phyloP scores from a whole-genome alignment of 2,113 vertebrate genomes.

The Festucalex cinctus region DNA sequence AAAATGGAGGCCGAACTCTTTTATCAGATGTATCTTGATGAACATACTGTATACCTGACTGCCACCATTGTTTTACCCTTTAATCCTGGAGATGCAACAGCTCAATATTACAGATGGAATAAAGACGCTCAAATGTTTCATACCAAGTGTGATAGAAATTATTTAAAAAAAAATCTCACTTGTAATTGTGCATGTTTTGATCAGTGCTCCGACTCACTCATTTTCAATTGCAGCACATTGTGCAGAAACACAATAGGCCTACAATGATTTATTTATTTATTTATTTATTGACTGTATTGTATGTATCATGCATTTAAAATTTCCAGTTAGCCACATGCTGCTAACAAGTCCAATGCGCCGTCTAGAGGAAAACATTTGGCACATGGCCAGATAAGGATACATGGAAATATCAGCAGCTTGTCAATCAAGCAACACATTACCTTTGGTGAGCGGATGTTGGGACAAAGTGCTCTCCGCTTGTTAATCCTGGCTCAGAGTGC shows the following conservation, averaged over 20 bases:
- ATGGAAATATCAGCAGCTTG: slow-evolving; percentile 34
- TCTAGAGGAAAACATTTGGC: slow-evolving; percentile 37
- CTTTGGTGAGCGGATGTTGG: slow-evolving; percentile 60
- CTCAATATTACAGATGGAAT: slow-evolving; percentile 1
- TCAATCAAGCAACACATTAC: slow-evolving; percentile 70
- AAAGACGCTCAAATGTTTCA: neutral
- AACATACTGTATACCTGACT: neutral
- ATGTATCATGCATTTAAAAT: slow-evolving; percentile 44
- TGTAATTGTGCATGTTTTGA: slow-evolving; percentile 4
- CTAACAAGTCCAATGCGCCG: slow-evolving; percentile 18
- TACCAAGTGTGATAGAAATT: neutral
- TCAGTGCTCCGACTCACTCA: neutral
- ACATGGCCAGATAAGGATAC: slow-evolving; percentile 4
- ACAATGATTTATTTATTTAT: neutral
- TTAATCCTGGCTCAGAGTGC: slow-evolving; percentile 62
- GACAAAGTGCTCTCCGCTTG: slow-evolving; percentile 63
- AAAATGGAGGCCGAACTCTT: slow-evolving; percentile 11
- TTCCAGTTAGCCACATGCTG: slow-evolving; percentile 31
- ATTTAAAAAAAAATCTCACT: neutral
- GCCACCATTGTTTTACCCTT: slow-evolving; percentile 4
- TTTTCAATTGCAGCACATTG: neutral
- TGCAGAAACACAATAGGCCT: slow-evolving; percentile 15
- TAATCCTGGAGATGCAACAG: slow-evolving; percentile 22
- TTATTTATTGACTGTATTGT: slow-evolving; percentile 20
- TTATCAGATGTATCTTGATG: neutral